phyloP scores from a whole-genome alignment of 1,140 invertebrate species.

The Aradophagus sp. region DNA sequence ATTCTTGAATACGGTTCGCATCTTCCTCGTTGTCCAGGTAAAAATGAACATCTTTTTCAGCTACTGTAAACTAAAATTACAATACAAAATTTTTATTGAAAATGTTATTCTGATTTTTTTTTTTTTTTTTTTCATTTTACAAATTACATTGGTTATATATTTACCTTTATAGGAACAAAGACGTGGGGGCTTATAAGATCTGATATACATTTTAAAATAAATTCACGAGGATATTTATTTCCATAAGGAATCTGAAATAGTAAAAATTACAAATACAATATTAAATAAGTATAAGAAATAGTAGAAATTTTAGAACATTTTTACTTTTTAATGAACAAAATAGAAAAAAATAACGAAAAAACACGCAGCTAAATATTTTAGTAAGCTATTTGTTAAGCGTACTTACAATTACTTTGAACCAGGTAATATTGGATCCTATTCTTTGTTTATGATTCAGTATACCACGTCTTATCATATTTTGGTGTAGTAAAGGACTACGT shows the following conservation, averaged over 20 bases:
- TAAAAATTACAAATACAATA: background rate
- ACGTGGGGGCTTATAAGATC: constrained; percentile 78
- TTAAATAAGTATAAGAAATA: background rate
- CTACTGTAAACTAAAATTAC: constrained; percentile 70
- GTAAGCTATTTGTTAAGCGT: no score
- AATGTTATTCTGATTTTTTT: background rate
- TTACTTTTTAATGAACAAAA: background rate
- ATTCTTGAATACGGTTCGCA: constrained; percentile 78
- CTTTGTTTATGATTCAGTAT: constrained; percentile 3
- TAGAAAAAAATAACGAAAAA: constrained; percentile 3
- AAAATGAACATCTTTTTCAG: constrained; percentile 78
- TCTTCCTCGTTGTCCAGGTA: constrained; percentile 82
- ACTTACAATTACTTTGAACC: constrained; percentile 79
- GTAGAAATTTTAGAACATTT: background rate
- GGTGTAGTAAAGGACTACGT: constrained; percentile 53
- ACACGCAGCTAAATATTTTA: background rate
- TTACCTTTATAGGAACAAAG: constrained; percentile 79
- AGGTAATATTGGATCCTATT: constrained; percentile 65
- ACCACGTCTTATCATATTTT: constrained; percentile 37
- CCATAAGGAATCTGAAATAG: constrained; percentile 80
- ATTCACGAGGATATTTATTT: constrained; percentile 82
- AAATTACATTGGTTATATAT: constrained; percentile 1
- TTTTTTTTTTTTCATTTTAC: background rate
- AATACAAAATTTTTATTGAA: constrained; percentile 14
- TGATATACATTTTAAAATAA: constrained; percentile 77